Evolutionary conservation across 2,888 invertebrate genomes (phyloP), one percentile per base, ranked within the genome.

Genomic region (Mylabris sibirica): DNA sequence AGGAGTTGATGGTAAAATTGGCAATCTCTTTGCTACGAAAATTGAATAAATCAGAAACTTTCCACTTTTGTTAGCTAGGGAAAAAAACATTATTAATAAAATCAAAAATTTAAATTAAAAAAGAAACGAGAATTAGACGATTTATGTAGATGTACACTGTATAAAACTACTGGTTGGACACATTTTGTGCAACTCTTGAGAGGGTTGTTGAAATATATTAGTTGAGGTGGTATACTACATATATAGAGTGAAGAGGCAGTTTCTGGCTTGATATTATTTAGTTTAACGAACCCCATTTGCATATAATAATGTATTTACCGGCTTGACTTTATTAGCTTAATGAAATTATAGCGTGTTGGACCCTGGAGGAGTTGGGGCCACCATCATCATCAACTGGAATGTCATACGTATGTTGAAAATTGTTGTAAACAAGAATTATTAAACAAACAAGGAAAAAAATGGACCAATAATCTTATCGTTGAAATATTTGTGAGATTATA

Each of bases 281-380:
- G 79, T 79, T 79, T 76, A 79, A 79, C 75, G 76, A 80, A 79
- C 78, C 77, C 77, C 80, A 82, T 83, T 82, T 82, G 81, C 82
- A 82, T 83, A 81, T 82, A 82, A 82, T 83, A 82, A 82, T 79
- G 82, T 79, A 81, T 83, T 83, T 82, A 81, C 81, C 80, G 79
- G 79, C 77, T 77, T 75, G 79, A 79, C 79, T 83, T 83, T 81
- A 82, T 82, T 82, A 82, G 77, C 79, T 76, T 81, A 82, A 83
- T 83, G 81, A 81, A 83, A 81, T 82, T 82, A 82, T 79, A 77
- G 77, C 77, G 64, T 72, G 75, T 71, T 69, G 79, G 79, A 76
- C 78, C 75, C 78, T 68, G 63, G 77, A 75, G 76, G 73, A 73
- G 30, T 30, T 6, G 20, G 49, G 17, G 6, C 44, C n/a, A 44